phyloP scores from a whole-genome alignment of 2,888 invertebrate genomes.

The Elysia crispata region DNA sequence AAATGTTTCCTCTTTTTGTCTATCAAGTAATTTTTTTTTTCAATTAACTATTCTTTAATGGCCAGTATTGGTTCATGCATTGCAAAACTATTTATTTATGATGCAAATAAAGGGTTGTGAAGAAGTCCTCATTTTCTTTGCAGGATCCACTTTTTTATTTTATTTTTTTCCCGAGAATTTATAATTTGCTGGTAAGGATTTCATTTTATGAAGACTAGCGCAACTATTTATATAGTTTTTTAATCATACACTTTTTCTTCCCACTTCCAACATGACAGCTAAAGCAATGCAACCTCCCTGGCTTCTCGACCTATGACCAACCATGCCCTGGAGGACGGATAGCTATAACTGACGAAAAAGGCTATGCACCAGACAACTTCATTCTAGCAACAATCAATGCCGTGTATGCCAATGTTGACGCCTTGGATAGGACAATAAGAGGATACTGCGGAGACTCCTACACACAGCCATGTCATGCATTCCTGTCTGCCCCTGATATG shows the following conservation, averaged over 20 bases:
- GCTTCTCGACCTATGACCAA: slow-evolving; percentile 41
- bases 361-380: slow-evolving; percentile 64
- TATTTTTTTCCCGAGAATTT: too few relatives aligned
- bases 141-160: too few relatives aligned
- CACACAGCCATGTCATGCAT: slow-evolving; percentile 58
- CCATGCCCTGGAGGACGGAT: slow-evolving; percentile 31
- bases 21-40: too few relatives aligned
- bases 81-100: too few relatives aligned
- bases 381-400: slow-evolving; percentile 75
- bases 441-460: slow-evolving; percentile 67
- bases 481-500: slow-evolving; percentile 50
- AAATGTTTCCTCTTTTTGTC: too few relatives aligned
- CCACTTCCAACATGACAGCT: background rate
- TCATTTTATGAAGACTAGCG: background rate
- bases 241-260: background rate
- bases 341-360: slow-evolving; percentile 45
- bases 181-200: too few relatives aligned
- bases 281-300: slow-evolving; percentile 67
- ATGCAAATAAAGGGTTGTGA: too few relatives aligned
- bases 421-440: slow-evolving; percentile 71
- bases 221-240: background rate
- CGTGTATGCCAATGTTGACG: slow-evolving; percentile 75
- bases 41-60: too few relatives aligned
- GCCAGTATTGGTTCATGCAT: too few relatives aligned
- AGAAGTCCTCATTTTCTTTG: too few relatives aligned